phyloP scores from a whole-genome alignment of 2,888 invertebrate species.

The Leucophenga maculata region DNA sequence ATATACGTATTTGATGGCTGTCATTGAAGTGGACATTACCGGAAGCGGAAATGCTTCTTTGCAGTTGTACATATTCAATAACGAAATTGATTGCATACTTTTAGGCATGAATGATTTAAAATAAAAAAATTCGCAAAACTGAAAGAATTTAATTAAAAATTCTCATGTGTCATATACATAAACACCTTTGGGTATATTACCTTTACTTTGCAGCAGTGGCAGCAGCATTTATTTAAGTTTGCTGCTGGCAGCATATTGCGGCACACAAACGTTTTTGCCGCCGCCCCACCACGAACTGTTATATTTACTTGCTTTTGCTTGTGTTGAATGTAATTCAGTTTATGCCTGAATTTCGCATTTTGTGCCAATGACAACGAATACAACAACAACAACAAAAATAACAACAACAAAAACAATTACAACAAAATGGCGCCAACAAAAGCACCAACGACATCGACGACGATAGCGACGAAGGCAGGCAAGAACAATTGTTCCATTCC shows the following conservation, averaged over 20 bases:
- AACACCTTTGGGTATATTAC: constrained; percentile 3
- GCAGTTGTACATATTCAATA: no score
- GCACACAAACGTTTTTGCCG: no score
- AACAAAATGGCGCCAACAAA: constrained; percentile 50
- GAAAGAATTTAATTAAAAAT: constrained; percentile 15
- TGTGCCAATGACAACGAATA: constrained; percentile 46
- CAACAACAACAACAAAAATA: constrained; percentile 30
- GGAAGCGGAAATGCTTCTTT: no score
- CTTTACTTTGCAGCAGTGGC: neutral
- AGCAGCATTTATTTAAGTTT: neutral
- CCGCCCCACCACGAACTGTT: no score
- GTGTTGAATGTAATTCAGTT: neutral
- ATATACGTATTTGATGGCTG: no score
- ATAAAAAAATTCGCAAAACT: neutral
- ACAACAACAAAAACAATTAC: neutral
- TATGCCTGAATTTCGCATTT: constrained; percentile 39
- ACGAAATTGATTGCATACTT: no score
- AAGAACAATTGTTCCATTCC: constrained; percentile 67
- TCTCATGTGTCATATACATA: constrained; percentile 5
- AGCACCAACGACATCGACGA: constrained; percentile 12
- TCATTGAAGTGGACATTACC: no score
- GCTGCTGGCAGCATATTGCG: constrained; percentile 8
- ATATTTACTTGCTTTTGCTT: neutral
- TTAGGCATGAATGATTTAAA: no score
- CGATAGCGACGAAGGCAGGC: constrained; percentile 27